These are phyloP conservation scores for Lucifuga dentata DNA, from an alignment of 2,113 vertebrate species.

Conservation along the genomic window DNA sequence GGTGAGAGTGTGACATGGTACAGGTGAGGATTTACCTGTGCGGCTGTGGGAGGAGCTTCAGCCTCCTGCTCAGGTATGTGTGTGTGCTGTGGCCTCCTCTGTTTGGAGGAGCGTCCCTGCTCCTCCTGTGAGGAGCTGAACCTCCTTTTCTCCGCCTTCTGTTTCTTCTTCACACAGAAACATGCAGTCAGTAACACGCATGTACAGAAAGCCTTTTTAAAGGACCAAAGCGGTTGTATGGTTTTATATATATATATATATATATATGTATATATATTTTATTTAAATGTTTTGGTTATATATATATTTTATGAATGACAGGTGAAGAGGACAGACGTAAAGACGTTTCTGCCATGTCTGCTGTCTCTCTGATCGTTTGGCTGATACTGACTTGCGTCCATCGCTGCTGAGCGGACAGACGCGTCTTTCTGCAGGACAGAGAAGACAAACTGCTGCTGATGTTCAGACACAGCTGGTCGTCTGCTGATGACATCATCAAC, in stretches of 20 bases:
- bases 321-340: too few species aligned
- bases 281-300: too few species aligned
- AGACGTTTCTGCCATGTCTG: too few species aligned
- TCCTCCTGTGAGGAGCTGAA: neutral
- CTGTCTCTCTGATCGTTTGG: too few species aligned
- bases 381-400: constrained; percentile 50
- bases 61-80: neutral
- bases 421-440: constrained; percentile 20
- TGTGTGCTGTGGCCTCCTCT: constrained; percentile 15
- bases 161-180: constrained; percentile 41
- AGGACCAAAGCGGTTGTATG: too few species aligned
- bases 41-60: neutral
- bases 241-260: too few species aligned
- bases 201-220: too few species aligned
- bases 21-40: constrained; percentile 18
- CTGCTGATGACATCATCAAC: constrained; percentile 52
- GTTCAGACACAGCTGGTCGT: constrained; percentile 61
- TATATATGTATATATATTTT: too few species aligned
- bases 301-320: too few species aligned
- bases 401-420: constrained; percentile 21
- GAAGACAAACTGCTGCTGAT: constrained; percentile 30
- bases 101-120: constrained; percentile 10
- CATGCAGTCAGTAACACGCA: neutral
- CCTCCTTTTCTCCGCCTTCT: constrained; percentile 53
- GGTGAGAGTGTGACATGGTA: too few species aligned